A percentile compares a stretch with the other conserved stretches of the same genome.
Evolutionary conservation across 1,140 invertebrate species (phyloP).

Genomic region (Trichonephila clavipes): DNA sequence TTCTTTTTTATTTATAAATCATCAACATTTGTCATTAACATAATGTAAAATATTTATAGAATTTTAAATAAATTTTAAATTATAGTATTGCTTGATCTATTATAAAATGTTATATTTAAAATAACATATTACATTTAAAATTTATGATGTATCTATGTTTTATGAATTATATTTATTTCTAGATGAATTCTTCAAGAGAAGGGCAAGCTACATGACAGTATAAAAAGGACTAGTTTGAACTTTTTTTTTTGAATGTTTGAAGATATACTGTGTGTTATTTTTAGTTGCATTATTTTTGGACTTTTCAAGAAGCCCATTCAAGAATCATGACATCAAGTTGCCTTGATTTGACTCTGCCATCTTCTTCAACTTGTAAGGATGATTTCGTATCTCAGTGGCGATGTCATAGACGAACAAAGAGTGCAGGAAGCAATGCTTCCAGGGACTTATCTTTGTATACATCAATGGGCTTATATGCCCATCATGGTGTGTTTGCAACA

Average conservation of each 20-base stretch:
- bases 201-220: conserved; percentile 27
- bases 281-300: not conserved
- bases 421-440: conserved; percentile 77
- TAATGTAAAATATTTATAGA: too few species aligned
- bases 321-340: conserved; percentile 76
- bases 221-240: not conserved
- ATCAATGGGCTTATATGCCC: conserved; percentile 77
- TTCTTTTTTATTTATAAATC: too few species aligned
- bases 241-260: conserved; percentile 12
- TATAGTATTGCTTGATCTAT: too few species aligned
- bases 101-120: too few species aligned
- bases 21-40: too few species aligned
- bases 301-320: conserved; percentile 25
- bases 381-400: conserved; percentile 74
- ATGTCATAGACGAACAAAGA: conserved; percentile 76
- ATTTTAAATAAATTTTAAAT: too few species aligned
- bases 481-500: conserved; percentile 75
- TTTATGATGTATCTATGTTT: not conserved
- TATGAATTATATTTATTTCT: not conserved
- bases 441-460: conserved; percentile 77
- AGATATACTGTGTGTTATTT: not conserved
- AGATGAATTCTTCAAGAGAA: not conserved
- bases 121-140: too few species aligned
- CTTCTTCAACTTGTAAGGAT: conserved; percentile 65
- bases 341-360: conserved; percentile 73